Base-by-base conservation (phyloP, 2,113 vertebrate species). In the Capricornis sumatraensis region DNA sequence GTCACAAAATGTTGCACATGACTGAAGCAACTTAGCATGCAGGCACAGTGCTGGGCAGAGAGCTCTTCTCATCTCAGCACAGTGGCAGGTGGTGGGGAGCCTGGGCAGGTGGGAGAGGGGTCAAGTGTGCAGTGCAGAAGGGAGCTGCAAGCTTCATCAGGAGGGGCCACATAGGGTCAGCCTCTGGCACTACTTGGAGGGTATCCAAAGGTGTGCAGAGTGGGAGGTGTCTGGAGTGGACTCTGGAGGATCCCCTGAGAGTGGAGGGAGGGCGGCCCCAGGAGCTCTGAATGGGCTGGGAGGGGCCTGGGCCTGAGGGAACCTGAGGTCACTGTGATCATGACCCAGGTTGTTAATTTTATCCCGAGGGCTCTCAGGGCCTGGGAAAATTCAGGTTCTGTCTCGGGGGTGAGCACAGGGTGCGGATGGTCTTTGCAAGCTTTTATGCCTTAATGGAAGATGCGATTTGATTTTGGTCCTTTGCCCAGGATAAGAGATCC, bases 351-450 rank as follows among this genome's bases (percentile, higher is more conserved):
- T 96, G 96, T 91, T 97, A 83, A 81, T 91, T 94, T 89, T 93
- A 87, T 97, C 93, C 97, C 86, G 33, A 6, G 36, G 81, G 95
- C 64, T 96, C 92, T 85, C 60, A 36, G 95, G 62, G 97, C 91
- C 98, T 98, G 97, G 95, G 96, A 97, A 97, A 96, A 97, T 50
- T 91, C 93, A 97, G 82, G 96, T 97, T 98, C 71, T 93, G 91
- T 83, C 57, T 58, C 86, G 83, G 91, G 83, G 94, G 91, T 1
- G n/a, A 64, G 86, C 53, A 30, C 16, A 57, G 94, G 96, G 91
- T 67, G 57, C 82, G 30, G 76, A 89, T n/a, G 91, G 74, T 40
- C 92, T 97, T 95, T 76, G 85, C 30, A 76, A 82, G 94, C 45
- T 95, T 93, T 84, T 50, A 55, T 23, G 93, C 17, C 13, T 91